A percentile compares a stretch with the other conserved stretches of the same genome.
phyloP scores from a whole-genome alignment of 2,113 vertebrate genomes.

The Tyrannus savana region DNA sequence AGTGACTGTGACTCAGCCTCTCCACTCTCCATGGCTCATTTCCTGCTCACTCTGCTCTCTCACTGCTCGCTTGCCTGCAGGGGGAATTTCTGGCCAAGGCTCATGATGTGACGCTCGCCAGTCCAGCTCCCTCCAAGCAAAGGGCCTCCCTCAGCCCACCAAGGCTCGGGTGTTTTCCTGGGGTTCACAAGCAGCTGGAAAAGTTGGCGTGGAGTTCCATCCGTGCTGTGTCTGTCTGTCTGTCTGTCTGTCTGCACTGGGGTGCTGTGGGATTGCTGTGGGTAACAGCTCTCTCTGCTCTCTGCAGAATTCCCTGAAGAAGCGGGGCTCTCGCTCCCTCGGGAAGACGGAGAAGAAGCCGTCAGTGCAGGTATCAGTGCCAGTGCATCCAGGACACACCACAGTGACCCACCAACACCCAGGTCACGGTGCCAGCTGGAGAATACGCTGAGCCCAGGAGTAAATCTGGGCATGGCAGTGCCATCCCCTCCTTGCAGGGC shows the following conservation, averaged over 20 bases:
- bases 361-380: slow-evolving; percentile 80
- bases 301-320: slow-evolving; percentile 91
- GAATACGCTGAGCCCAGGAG: not conserved
- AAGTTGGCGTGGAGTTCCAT: rapidly evolving
- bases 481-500: not conserved
- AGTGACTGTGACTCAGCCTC: slow-evolving; percentile 17
- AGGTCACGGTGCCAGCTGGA: not conserved
- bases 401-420: not conserved
- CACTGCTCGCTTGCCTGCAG: not conserved
- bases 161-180: not conserved
- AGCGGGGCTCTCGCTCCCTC: slow-evolving; percentile 84
- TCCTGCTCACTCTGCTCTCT: slow-evolving; percentile 23
- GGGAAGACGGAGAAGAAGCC: slow-evolving; percentile 93
- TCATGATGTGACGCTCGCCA: not conserved
- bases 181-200: not conserved
- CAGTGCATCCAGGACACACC: rapidly evolving
- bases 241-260: not conserved
- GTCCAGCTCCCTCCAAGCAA: not conserved
- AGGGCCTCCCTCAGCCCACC: not conserved
- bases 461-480: not conserved
- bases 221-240: not conserved
- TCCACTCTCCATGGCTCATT: not conserved
- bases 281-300: not conserved
- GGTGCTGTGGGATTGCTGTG: rapidly evolving
- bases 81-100: slow-evolving; percentile 2